Conservation (phyloP, 2,888 invertebrate genomes). For the Meiosimyza platycephala region DNA sequence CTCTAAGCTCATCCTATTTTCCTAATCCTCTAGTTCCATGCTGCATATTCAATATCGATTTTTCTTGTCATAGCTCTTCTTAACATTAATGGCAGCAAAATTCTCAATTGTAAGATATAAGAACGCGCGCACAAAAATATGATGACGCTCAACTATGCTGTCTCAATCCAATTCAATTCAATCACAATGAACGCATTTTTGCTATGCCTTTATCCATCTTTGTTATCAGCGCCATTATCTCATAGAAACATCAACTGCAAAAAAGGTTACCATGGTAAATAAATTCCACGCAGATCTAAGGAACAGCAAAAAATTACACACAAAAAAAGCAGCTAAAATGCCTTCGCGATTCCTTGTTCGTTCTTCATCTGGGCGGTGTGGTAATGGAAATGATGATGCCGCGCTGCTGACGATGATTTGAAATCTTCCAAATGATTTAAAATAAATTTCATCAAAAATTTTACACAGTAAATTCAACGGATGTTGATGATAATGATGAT, state of each 20-base stretch:
- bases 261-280: conserved; percentile 18
- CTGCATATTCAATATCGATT: not conserved
- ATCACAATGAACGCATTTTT: not conserved
- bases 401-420: conserved; percentile 18
- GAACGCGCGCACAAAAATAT: not conserved
- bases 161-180: conserved; percentile 16
- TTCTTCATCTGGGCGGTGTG: not conserved
- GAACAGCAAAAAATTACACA: not conserved
- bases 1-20: too few species aligned
- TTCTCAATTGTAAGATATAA: not conserved
- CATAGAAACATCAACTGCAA: conserved; percentile 17
- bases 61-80: not conserved
- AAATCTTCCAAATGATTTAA: conserved; percentile 12
- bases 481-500: not conserved
- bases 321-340: not conserved
- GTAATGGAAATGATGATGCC: conserved; percentile 11
- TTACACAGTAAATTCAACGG: not conserved
- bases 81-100: too few species aligned
- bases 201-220: not conserved
- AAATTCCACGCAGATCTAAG: conserved; percentile 1
- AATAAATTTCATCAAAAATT: conserved; percentile 19
- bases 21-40: not conserved
- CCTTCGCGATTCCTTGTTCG: too few species aligned
- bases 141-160: conserved; percentile 7
- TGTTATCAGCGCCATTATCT: conserved; percentile 11